Evolutionary conservation across 1,140 invertebrate genomes (phyloP).

Genomic region (Chironomus tepperi): DNA sequence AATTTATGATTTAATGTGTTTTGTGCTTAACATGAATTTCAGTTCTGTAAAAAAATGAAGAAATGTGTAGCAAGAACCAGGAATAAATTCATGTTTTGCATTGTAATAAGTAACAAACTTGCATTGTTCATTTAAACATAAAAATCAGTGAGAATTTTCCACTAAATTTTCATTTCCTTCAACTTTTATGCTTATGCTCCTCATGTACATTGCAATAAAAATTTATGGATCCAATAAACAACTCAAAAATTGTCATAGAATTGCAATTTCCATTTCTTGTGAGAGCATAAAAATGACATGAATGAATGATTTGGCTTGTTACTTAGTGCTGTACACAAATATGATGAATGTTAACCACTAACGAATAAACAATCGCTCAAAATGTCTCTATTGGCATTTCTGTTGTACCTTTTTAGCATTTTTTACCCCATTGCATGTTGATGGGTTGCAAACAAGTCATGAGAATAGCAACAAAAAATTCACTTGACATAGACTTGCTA

Average conservation of each 20-base stretch:
- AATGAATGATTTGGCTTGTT: background rate
- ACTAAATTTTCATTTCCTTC: slow-evolving; percentile 10
- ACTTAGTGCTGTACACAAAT: background rate
- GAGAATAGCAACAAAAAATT: background rate
- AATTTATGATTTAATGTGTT: slow-evolving; percentile 2
- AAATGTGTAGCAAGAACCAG: background rate
- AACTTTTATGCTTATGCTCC: background rate
- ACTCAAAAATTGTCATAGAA: background rate
- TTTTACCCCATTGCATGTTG: background rate
- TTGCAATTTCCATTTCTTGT: background rate
- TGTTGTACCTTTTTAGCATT: background rate
- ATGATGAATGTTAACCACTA: background rate
- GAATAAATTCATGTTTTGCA: background rate
- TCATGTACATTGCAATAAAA: background rate
- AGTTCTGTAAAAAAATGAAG: background rate
- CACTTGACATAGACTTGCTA: background rate
- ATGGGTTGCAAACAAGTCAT: background rate
- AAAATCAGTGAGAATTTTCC: background rate
- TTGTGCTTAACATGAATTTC: no score
- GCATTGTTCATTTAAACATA: no score
- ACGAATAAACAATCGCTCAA: background rate
- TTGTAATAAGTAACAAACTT: background rate
- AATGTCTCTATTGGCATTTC: slow-evolving; percentile 9
- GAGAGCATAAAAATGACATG: background rate
- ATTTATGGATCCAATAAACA: slow-evolving; percentile 12